Conservation (phyloP, 1,140 invertebrate species). For the Parapsyche elsis region DNA sequence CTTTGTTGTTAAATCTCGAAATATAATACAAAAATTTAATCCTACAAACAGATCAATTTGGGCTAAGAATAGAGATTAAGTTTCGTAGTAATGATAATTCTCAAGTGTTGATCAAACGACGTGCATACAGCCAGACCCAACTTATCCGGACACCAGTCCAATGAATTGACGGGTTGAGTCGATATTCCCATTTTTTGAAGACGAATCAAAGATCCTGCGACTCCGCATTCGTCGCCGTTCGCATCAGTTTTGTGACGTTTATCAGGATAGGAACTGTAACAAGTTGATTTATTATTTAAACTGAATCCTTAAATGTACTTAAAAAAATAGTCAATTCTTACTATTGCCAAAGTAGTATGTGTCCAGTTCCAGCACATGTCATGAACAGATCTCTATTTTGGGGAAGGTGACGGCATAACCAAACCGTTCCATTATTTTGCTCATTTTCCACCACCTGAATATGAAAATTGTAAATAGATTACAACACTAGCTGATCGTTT, state of each 20-base stretch:
- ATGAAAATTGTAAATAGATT: no score
- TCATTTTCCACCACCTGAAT: slow-evolving; percentile 61
- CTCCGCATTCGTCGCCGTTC: slow-evolving; percentile 78
- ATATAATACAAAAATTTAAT: neutral
- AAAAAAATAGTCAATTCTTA: slow-evolving; percentile 60
- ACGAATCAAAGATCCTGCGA: slow-evolving; percentile 78
- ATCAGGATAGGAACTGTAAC: slow-evolving; percentile 82
- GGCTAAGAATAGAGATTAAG: slow-evolving; percentile 72
- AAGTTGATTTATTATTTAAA: neutral
- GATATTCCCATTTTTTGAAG: slow-evolving; percentile 85
- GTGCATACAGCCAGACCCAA: slow-evolving; percentile 87
- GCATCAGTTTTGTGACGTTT: slow-evolving; percentile 75
- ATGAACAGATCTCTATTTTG: slow-evolving; percentile 96
- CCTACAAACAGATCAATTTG: neutral
- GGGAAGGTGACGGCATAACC: slow-evolving; percentile 87
- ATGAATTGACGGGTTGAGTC: slow-evolving; percentile 88
- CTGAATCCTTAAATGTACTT: neutral
- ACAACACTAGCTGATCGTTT: neutral
- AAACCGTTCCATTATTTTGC: slow-evolving; percentile 71
- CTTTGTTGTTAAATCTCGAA: neutral
- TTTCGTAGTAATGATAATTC: slow-evolving; percentile 90
- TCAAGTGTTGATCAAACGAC: slow-evolving; percentile 92
- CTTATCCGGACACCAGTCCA: slow-evolving; percentile 94
- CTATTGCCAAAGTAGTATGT: slow-evolving; percentile 94
- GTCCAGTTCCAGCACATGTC: slow-evolving; percentile 89